These are phyloP conservation scores for Caenorhabditis auriculariae DNA, from an alignment of 2,888 invertebrate genomes.

Conservation along the genomic window DNA sequence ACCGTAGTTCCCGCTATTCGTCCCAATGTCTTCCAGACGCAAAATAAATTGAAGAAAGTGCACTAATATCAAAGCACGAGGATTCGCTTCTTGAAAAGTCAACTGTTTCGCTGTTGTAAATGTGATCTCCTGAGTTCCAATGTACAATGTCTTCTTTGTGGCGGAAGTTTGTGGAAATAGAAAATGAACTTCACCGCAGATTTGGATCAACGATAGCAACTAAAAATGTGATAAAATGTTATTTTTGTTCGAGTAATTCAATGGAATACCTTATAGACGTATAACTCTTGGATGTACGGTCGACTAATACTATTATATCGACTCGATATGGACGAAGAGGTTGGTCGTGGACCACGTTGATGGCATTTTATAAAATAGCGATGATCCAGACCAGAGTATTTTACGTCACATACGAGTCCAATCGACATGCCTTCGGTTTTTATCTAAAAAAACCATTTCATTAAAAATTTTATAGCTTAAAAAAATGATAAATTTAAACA, in stretches of 20 bases:
- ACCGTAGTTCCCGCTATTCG: slow-evolving; percentile 10
- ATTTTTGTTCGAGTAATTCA: slow-evolving; percentile 19
- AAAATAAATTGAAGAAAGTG: slow-evolving; percentile 15
- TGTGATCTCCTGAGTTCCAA: slow-evolving; percentile 13
- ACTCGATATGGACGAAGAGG: slow-evolving; percentile 12
- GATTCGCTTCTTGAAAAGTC: slow-evolving; percentile 9
- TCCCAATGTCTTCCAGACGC: slow-evolving; percentile 15
- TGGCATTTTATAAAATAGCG: slow-evolving; percentile 14
- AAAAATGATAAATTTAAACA: slow-evolving; percentile 9
- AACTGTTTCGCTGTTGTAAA: slow-evolving; percentile 15
- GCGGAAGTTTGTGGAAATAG: slow-evolving; percentile 8
- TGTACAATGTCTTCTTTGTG: slow-evolving; percentile 12
- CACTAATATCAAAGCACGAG: slow-evolving; percentile 8
- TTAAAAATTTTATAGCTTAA: slow-evolving; percentile 20
- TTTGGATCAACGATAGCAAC: slow-evolving; percentile 14
- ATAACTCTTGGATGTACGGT: slow-evolving; percentile 12
- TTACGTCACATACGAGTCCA: slow-evolving; percentile 16
- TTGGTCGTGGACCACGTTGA: slow-evolving; percentile 10
- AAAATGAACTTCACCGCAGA: slow-evolving; percentile 16
- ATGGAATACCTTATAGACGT: slow-evolving; percentile 16
- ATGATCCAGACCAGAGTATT: slow-evolving; percentile 14
- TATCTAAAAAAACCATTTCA: slow-evolving; percentile 17
- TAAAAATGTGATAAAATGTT: slow-evolving; percentile 18
- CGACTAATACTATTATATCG: slow-evolving; percentile 12
- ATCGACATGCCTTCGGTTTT: slow-evolving; percentile 17